phyloP scores from a whole-genome alignment of 2,888 invertebrate genomes.

The Thymelicus lineola region DNA sequence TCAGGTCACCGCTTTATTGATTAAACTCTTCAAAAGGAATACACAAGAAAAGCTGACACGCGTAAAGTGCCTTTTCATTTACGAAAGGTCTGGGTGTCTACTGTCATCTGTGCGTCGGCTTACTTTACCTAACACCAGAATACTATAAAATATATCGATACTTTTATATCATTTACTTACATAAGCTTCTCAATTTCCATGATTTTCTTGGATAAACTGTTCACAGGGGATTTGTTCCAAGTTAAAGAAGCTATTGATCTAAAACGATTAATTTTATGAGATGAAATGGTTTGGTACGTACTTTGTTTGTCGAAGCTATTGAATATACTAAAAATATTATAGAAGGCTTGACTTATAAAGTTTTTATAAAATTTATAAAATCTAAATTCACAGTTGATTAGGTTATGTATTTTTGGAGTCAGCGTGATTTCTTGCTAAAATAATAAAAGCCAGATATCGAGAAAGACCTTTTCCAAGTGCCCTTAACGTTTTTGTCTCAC shows the following conservation, averaged over 20 bases:
- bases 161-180: too few species aligned
- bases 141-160: too few species aligned
- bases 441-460: slow-evolving; percentile 15
- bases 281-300: too few species aligned
- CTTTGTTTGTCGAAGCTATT: too few species aligned
- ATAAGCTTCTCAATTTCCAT: too few species aligned
- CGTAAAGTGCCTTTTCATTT: slow-evolving; percentile 16
- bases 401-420: background rate
- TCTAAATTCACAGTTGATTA: background rate
- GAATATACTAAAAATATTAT: too few species aligned
- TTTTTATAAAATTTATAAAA: background rate
- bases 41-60: slow-evolving; percentile 24
- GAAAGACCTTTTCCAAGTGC: slow-evolving; percentile 4
- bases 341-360: too few species aligned
- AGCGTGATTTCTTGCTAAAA: slow-evolving; percentile 3
- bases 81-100: slow-evolving; percentile 10
- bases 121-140: background rate
- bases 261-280: too few species aligned
- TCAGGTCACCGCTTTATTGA: slow-evolving; percentile 30
- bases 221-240: background rate
- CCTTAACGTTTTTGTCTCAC: background rate
- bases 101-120: slow-evolving; percentile 3
- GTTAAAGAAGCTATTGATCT: too few species aligned
- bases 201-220: background rate
- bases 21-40: slow-evolving; percentile 24